Evolutionary conservation across 2,888 invertebrate genomes (phyloP).

Genomic region (Lamellibrachia satsuma): DNA sequence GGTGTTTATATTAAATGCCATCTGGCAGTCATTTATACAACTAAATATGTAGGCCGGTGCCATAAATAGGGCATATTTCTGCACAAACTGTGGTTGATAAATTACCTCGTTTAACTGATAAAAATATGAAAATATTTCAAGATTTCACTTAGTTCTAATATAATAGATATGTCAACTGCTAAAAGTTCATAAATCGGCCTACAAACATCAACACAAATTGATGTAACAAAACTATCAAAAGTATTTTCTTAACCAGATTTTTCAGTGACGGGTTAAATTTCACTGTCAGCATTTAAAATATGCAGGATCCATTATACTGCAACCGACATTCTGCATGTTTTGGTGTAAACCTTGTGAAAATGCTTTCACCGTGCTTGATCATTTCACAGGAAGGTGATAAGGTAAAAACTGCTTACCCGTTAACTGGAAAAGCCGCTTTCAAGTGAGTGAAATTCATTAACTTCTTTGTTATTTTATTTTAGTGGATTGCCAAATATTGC

Average conservation of each 20-base stretch:
- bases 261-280: too few species aligned
- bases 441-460: background rate
- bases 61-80: background rate
- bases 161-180: too few species aligned
- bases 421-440: background rate
- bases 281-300: too few species aligned
- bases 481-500: background rate
- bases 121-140: too few species aligned
- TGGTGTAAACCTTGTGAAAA: background rate
- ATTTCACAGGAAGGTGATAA: background rate
- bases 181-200: too few species aligned
- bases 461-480: background rate
- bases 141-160: too few species aligned
- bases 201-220: too few species aligned
- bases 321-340: background rate
- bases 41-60: background rate
- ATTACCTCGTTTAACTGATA: too few species aligned
- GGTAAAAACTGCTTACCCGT: background rate
- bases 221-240: too few species aligned
- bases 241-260: too few species aligned
- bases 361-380: background rate
- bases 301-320: background rate
- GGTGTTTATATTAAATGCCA: background rate
- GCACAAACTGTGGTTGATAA: too few species aligned
- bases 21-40: background rate